Percentiles rank a stretch among this genome's conserved stretches.
These are phyloP conservation scores for Plutella xylostella DNA, from an alignment of 2,888 invertebrate species.

Conservation along the genomic window DNA sequence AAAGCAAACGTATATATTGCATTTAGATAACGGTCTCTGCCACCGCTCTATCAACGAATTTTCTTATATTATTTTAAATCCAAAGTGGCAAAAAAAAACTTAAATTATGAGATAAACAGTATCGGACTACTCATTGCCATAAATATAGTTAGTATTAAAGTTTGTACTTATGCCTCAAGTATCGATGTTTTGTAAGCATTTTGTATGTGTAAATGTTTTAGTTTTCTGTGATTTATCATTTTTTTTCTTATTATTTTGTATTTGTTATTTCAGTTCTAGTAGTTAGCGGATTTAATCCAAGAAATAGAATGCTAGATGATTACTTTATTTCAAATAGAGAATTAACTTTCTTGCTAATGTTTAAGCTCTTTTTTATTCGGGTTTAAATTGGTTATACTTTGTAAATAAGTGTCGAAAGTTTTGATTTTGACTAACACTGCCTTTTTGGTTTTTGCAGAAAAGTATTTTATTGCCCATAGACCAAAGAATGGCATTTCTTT, in stretches of 20 bases:
- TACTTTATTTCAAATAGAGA: too few species aligned
- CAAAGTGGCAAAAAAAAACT: too few species aligned
- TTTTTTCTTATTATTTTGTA: conserved; percentile 27
- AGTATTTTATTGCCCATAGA: conserved; percentile 28
- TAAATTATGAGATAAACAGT: too few species aligned
- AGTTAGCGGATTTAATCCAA: conserved; percentile 54
- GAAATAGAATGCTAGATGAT: conserved; percentile 47
- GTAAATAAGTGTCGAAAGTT: neutral
- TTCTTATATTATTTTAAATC: too few species aligned
- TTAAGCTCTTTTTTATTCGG: too few species aligned
- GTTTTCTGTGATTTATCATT: conserved; percentile 57
- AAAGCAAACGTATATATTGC: too few species aligned
- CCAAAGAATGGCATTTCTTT: conserved; percentile 45
- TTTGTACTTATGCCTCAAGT: conserved; percentile 43
- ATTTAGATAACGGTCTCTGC: too few species aligned
- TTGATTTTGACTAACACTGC: too few species aligned
- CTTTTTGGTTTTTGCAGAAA: conserved; percentile 8
- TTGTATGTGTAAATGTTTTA: conserved; percentile 41
- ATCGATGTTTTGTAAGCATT: conserved; percentile 28
- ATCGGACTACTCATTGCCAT: conserved; percentile 64
- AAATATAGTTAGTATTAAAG: conserved; percentile 34
- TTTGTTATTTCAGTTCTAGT: conserved; percentile 34
- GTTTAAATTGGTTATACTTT: neutral
- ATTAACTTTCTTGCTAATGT: too few species aligned
- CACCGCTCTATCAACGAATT: too few species aligned